Evolutionary conservation across 2,888 invertebrate genomes (phyloP).

Genomic region (Ormyrus thymus): DNA sequence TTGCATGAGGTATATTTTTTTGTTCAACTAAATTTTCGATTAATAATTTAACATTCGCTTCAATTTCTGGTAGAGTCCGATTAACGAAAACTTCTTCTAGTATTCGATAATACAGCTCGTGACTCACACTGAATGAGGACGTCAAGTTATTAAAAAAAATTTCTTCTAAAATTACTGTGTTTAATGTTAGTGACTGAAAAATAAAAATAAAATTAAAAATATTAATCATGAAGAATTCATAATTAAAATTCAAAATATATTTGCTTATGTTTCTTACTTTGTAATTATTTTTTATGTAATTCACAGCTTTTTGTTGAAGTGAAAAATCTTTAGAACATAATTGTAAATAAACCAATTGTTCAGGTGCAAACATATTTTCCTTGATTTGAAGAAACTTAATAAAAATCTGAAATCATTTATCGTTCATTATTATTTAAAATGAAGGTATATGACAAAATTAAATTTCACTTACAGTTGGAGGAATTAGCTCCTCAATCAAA

Average conservation of each 20-base stretch:
- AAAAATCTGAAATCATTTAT: conserved; percentile 51
- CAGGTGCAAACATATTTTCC: conserved; percentile 58
- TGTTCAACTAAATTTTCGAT: conserved; percentile 66
- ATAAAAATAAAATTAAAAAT: neutral
- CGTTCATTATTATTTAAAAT: neutral
- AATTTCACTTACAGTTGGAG: conserved; percentile 61
- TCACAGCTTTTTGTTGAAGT: conserved; percentile 66
- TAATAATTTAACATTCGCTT: conserved; percentile 64
- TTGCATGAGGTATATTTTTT: conserved; percentile 68
- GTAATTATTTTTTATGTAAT: conserved; percentile 64
- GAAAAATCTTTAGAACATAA: conserved; percentile 62
- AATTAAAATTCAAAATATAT: conserved; percentile 3
- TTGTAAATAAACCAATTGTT: conserved; percentile 66
- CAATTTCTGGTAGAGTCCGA: conserved; percentile 63
- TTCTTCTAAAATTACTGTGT: conserved; percentile 67
- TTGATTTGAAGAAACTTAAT: conserved; percentile 63
- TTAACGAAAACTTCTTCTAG: conserved; percentile 69
- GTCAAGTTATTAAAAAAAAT: conserved; percentile 70
- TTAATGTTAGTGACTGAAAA: conserved; percentile 62
- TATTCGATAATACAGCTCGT: conserved; percentile 67
- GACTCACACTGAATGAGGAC: conserved; percentile 66
- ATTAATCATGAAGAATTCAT: neutral
- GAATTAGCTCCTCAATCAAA: conserved; percentile 59
- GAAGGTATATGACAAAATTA: conserved; percentile 3
- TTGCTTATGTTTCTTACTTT: conserved; percentile 60